Percentiles rank a stretch among this genome's conserved stretches.
Evolutionary conservation across 2,888 invertebrate genomes (phyloP).

Genomic region (Lamproptera curius): DNA sequence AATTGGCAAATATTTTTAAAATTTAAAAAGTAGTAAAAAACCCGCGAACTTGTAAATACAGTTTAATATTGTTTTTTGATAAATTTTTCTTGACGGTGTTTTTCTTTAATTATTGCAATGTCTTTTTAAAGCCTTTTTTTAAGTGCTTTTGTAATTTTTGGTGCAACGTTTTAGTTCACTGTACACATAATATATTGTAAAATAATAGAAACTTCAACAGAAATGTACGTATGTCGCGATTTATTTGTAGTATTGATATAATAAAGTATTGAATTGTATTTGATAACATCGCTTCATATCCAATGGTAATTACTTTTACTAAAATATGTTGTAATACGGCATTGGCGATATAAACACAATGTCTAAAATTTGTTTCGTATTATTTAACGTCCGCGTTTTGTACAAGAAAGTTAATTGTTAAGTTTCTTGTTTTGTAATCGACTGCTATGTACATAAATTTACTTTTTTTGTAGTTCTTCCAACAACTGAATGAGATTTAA

Average conservation of each 20-base stretch:
- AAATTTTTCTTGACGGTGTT: too few species aligned
- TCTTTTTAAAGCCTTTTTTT: slow-evolving; percentile 1
- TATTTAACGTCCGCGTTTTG: too few species aligned
- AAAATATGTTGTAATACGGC: too few species aligned
- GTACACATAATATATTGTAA: slow-evolving; percentile 1
- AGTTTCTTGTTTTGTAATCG: too few species aligned
- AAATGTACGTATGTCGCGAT: background rate
- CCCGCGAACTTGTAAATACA: slow-evolving; percentile 5
- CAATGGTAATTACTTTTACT: too few species aligned
- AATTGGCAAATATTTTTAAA: too few species aligned
- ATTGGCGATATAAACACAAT: too few species aligned
- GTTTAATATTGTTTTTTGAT: background rate
- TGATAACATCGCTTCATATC: too few species aligned
- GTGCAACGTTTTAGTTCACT: slow-evolving; percentile 7
- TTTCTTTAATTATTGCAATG: background rate
- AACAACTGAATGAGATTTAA: slow-evolving; percentile 44
- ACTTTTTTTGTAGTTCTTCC: slow-evolving; percentile 44
- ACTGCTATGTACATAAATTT: slow-evolving; percentile 8
- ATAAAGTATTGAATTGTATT: too few species aligned
- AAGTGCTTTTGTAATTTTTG: slow-evolving; percentile 11
- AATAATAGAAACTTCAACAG: background rate
- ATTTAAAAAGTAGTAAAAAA: too few species aligned
- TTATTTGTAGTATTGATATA: background rate
- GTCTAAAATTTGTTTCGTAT: too few species aligned
- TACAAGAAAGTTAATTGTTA: too few species aligned